Conservation (phyloP, 2,888 invertebrate genomes). For the Diadromus collaris region DNA sequence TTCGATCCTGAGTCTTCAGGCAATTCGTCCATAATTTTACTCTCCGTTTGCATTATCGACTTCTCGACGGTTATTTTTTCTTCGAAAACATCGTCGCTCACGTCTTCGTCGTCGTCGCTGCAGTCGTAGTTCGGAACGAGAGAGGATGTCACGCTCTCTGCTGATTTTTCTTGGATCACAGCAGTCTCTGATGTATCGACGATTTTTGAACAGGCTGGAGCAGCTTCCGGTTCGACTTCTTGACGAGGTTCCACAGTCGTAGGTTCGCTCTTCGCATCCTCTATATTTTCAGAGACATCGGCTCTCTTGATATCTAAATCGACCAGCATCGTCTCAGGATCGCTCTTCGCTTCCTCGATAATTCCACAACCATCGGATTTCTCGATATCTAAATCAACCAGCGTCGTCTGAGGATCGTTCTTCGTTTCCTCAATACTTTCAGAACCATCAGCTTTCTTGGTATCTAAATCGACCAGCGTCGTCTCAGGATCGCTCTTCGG, state of each 20-base stretch:
- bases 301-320: conserved; percentile 6
- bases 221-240: background rate
- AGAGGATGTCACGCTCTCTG: conserved; percentile 50
- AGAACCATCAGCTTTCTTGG: background rate
- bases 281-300: conserved; percentile 6
- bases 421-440: conserved; percentile 1
- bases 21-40: conserved; percentile 34
- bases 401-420: background rate
- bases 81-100: conserved; percentile 58
- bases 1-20: conserved; percentile 80
- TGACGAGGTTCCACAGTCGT: conserved; percentile 7
- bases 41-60: conserved; percentile 29
- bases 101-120: conserved; percentile 60
- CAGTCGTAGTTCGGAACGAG: conserved; percentile 64
- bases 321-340: background rate
- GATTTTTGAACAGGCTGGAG: background rate
- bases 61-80: conserved; percentile 28
- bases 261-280: conserved; percentile 2
- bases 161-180: conserved; percentile 40
- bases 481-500: conserved; percentile 7
- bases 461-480: background rate
- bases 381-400: background rate
- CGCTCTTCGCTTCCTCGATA: conserved; percentile 6
- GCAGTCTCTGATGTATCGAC: conserved; percentile 11
- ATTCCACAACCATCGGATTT: background rate